A percentile compares a stretch with the other conserved stretches of the same genome.
phyloP scores from a whole-genome alignment of 2,797 vertebrate species.

The Myotis vivesi region DNA sequence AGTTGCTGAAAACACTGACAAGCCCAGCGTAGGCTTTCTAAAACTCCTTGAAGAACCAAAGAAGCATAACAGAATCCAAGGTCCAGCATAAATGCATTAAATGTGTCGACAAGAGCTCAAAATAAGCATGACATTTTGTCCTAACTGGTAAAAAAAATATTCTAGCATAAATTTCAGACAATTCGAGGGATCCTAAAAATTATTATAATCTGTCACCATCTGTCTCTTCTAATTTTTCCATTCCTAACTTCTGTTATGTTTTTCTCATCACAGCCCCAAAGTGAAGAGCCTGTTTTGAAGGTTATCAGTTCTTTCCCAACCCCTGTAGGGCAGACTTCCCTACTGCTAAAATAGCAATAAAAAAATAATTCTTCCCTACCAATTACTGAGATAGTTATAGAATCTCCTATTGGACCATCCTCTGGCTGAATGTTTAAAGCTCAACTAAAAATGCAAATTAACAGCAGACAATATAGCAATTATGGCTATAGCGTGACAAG shows the following conservation, averaged over 20 bases:
- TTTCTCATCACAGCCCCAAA: conserved; percentile 43
- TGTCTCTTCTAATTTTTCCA: conserved; percentile 67
- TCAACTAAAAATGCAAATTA: conserved; percentile 80
- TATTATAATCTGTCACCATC: conserved; percentile 66
- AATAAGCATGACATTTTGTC: conserved; percentile 54
- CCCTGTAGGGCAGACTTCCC: background rate
- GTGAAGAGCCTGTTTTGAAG: conserved; percentile 67
- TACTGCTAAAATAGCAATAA: conserved; percentile 48
- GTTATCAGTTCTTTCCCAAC: conserved; percentile 52
- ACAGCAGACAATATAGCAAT: conserved; percentile 48
- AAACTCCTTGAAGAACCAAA: conserved; percentile 48
- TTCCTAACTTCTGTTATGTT: conserved; percentile 66
- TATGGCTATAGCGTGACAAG: conserved; percentile 42
- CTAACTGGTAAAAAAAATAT: conserved; percentile 35
- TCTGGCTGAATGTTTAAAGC: conserved; percentile 72
- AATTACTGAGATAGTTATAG: conserved; percentile 63
- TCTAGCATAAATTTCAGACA: conserved; percentile 47
- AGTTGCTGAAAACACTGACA: conserved; percentile 21
- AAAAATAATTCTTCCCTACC: conserved; percentile 48
- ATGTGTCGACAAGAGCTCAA: background rate
- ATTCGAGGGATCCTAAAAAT: conserved; percentile 59
- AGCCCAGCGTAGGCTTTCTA: background rate
- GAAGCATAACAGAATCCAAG: background rate
- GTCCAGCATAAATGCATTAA: conserved; percentile 18
- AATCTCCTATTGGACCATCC: conserved; percentile 59